These are phyloP conservation scores for Eretmocerus hayati DNA, from an alignment of 2,888 invertebrate genomes.

Conservation along the genomic window DNA sequence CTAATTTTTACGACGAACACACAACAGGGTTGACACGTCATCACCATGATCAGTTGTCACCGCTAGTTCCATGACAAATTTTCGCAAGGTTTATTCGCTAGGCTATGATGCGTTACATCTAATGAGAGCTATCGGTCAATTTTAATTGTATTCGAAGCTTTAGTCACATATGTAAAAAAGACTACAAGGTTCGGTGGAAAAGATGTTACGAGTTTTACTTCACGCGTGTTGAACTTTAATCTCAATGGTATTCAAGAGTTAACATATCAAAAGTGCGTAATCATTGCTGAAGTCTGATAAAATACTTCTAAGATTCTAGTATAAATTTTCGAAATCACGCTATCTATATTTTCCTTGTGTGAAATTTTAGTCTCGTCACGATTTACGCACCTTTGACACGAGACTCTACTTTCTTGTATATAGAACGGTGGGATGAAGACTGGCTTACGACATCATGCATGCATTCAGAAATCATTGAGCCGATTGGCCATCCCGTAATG, in stretches of 20 bases:
- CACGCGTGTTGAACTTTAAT: slow-evolving; percentile 24
- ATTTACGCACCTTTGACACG: slow-evolving; percentile 17
- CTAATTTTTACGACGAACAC: slow-evolving; percentile 28
- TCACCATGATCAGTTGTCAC: slow-evolving; percentile 8
- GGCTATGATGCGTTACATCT: slow-evolving; percentile 1
- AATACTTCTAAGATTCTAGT: too few species aligned
- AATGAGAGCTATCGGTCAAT: slow-evolving; percentile 1
- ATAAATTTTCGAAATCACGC: slow-evolving; percentile 19
- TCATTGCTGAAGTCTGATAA: neutral
- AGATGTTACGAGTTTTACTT: slow-evolving; percentile 19
- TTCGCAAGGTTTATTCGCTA: slow-evolving; percentile 7
- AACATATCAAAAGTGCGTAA: slow-evolving; percentile 16
- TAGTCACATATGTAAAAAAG: slow-evolving; percentile 22
- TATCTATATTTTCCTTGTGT: slow-evolving; percentile 4
- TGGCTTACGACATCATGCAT: slow-evolving; percentile 17
- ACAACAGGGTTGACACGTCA: slow-evolving; percentile 23
- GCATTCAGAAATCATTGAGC: slow-evolving; percentile 14
- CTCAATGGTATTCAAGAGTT: slow-evolving; percentile 19
- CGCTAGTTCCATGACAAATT: slow-evolving; percentile 6
- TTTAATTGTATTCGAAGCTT: slow-evolving; percentile 8
- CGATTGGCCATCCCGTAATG: slow-evolving; percentile 16
- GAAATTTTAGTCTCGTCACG: too few species aligned
- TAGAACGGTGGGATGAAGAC: slow-evolving; percentile 19
- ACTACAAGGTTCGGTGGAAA: slow-evolving; percentile 21
- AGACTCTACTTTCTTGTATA: slow-evolving; percentile 13